phyloP scores from a whole-genome alignment of 2,797 vertebrate genomes.

The Acomys russatus region DNA sequence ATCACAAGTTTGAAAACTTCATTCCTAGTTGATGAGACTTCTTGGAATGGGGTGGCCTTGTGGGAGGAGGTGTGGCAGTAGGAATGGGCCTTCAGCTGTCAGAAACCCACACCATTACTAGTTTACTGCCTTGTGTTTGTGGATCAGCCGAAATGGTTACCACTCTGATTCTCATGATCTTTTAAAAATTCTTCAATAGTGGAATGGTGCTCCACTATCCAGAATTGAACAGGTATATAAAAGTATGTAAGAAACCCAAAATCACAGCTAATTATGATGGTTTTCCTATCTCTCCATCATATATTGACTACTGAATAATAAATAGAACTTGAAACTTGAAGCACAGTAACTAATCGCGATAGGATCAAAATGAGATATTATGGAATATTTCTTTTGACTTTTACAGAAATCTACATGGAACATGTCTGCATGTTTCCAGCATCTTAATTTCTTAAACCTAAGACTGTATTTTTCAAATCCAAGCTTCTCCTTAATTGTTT shows the following conservation, averaged over 20 bases:
- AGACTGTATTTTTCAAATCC: not conserved
- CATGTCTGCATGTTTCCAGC: not conserved
- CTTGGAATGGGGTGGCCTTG: not conserved
- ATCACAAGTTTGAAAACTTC: too few relatives aligned
- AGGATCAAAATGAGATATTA: constrained; percentile 1
- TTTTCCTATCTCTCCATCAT: not conserved
- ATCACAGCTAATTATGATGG: not conserved
- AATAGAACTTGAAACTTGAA: not conserved
- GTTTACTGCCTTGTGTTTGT: not conserved
- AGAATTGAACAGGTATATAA: constrained; percentile 32
- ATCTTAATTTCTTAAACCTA: constrained; percentile 34
- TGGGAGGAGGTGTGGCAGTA: not conserved
- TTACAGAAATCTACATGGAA: constrained; percentile 12
- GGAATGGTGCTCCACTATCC: not conserved
- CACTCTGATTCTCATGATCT: not conserved
- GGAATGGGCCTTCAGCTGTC: not conserved
- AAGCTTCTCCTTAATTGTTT: constrained; percentile 42
- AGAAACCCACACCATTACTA: not conserved
- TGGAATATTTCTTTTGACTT: not conserved
- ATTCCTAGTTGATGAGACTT: not conserved
- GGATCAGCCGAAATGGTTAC: not conserved
- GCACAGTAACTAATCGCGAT: not conserved
- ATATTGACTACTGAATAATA: not conserved
- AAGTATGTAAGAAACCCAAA: not conserved
- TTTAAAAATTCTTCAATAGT: not conserved